Percentiles rank a stretch among this genome's conserved stretches.
These are phyloP conservation scores for Hanleya hanleyi DNA, from an alignment of 2,888 invertebrate genomes.

Conservation along the genomic window DNA sequence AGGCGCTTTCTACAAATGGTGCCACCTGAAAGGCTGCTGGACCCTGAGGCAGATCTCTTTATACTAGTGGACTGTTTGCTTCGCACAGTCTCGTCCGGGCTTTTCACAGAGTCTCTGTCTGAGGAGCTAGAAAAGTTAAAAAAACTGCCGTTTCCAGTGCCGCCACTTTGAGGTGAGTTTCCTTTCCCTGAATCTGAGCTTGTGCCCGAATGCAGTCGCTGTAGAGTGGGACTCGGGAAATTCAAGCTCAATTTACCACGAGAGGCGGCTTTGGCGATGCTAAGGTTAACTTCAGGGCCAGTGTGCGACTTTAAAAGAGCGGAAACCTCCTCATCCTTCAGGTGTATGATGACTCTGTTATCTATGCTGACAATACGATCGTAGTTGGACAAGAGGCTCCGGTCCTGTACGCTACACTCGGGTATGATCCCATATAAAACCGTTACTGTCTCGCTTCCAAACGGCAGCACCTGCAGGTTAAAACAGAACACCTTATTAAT, in stretches of 20 bases:
- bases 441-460: too few species aligned
- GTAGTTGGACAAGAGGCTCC: background rate
- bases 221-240: too few species aligned
- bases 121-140: background rate
- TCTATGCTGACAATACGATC: constrained; percentile 6
- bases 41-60: background rate
- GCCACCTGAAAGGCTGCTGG: too few species aligned
- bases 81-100: background rate
- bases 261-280: too few species aligned
- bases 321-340: background rate
- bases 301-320: background rate
- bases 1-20: too few species aligned
- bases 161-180: background rate
- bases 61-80: background rate
- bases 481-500: too few species aligned
- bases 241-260: too few species aligned
- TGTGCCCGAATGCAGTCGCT: background rate
- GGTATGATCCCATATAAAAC: background rate
- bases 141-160: background rate
- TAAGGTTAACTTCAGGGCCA: too few species aligned
- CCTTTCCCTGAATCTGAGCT: background rate
- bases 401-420: background rate
- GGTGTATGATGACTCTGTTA: background rate
- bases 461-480: too few species aligned
- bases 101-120: background rate